Conservation (phyloP, 2,113 vertebrate species). For the Macquaria australasica region DNA sequence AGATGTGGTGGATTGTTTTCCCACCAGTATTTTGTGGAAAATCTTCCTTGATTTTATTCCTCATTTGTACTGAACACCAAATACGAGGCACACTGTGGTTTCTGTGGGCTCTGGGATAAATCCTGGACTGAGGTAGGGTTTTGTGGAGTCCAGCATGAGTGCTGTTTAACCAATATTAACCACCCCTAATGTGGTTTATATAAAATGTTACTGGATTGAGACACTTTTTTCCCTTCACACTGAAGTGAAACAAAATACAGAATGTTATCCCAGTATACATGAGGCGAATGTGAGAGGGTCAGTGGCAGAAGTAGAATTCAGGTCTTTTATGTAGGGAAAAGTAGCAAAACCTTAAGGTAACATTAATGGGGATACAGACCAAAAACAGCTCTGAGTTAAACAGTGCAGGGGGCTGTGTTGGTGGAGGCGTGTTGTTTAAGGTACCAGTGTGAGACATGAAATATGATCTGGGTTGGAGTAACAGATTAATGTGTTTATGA, state of each 20-base stretch:
- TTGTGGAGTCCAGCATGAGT: conserved; percentile 20
- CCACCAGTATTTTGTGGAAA: conserved; percentile 31
- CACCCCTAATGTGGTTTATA: neutral
- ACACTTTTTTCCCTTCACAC: neutral
- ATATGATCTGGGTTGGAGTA: neutral
- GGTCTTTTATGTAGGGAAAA: neutral
- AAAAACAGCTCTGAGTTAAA: neutral
- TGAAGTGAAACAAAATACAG: neutral
- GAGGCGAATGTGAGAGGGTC: neutral
- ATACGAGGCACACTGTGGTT: conserved; percentile 15
- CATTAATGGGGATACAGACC: neutral
- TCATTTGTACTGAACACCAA: neutral
- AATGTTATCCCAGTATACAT: neutral
- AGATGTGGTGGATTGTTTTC: conserved; percentile 24
- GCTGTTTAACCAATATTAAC: conserved; percentile 10
- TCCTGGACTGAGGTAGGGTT: conserved; percentile 16
- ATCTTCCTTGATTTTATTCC: conserved; percentile 14
- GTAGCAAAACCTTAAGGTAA: neutral
- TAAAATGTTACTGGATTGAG: neutral
- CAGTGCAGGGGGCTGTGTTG: neutral
- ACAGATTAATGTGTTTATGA: neutral
- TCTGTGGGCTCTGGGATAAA: conserved; percentile 31
- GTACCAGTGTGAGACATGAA: neutral
- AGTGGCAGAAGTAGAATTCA: neutral
- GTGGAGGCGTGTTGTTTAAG: neutral